Evolutionary conservation across 2,113 vertebrate genomes (phyloP).

Genomic region (Bubalus kerabau): DNA sequence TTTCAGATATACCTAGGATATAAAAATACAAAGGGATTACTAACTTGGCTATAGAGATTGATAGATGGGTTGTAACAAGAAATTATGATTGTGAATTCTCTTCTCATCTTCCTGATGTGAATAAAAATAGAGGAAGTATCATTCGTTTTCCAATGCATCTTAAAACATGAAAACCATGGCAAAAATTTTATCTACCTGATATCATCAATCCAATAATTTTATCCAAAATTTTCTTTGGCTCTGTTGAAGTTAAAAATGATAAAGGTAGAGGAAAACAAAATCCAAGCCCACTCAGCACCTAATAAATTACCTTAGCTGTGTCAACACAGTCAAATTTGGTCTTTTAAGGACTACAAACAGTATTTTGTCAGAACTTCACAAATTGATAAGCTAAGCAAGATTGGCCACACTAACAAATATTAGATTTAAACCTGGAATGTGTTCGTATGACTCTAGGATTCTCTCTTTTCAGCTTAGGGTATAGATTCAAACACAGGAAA

Average conservation of each 20-base stretch:
- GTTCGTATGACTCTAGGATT: background rate
- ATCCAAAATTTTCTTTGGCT: background rate
- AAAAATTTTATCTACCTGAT: background rate
- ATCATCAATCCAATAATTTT: background rate
- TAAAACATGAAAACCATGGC: background rate
- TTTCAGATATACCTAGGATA: background rate
- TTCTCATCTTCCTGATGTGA: background rate
- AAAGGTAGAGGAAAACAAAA: background rate
- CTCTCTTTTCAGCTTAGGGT: background rate
- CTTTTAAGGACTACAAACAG: background rate
- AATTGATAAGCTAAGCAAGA: background rate
- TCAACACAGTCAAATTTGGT: background rate
- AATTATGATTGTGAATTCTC: background rate
- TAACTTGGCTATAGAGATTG: background rate
- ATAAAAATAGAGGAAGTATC: background rate
- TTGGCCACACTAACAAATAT: background rate
- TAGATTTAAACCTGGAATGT: constrained; percentile 13
- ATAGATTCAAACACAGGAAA: constrained; percentile 23
- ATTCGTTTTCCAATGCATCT: background rate
- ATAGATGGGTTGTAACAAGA: background rate
- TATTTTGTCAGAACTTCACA: background rate
- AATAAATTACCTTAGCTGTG: background rate
- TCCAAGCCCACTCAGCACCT: background rate
- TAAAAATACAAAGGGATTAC: background rate
- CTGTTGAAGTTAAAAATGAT: background rate